Conservation (phyloP, 2,113 vertebrate species). For the Nesogale talazaci region DNA sequence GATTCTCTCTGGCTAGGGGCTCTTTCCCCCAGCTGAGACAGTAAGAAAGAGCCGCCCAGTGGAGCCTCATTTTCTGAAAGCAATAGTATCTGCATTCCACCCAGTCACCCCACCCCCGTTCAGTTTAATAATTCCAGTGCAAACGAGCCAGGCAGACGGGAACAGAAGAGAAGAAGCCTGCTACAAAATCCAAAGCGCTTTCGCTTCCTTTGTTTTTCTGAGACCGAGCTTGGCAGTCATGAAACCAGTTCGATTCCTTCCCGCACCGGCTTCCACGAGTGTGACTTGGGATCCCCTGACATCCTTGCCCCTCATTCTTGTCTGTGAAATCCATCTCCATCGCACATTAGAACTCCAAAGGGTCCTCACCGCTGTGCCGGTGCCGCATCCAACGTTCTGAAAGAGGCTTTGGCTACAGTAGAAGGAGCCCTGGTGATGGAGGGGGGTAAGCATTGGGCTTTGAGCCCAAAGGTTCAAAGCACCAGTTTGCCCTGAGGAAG, state of each 20-base stretch:
- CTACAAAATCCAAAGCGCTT: neutral
- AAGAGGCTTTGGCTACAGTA: neutral
- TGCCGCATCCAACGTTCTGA: neutral
- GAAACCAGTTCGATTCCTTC: slow-evolving; percentile 50
- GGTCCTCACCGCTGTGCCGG: neutral
- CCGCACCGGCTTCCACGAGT: too few relatives aligned
- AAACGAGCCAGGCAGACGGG: slow-evolving; percentile 39
- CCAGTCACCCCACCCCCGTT: slow-evolving; percentile 15
- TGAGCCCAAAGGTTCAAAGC: too few relatives aligned
- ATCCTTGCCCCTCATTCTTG: neutral
- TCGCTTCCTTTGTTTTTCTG: neutral
- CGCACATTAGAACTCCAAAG: accelerated
- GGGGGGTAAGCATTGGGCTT: too few relatives aligned
- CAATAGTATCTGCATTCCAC: slow-evolving; percentile 74
- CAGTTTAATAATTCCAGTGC: slow-evolving; percentile 73
- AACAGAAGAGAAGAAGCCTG: slow-evolving; percentile 35
- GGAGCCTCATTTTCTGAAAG: slow-evolving; percentile 79
- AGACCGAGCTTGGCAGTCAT: neutral
- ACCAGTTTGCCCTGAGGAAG: too few relatives aligned
- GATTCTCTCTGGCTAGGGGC: slow-evolving; percentile 78
- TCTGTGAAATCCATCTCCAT: neutral
- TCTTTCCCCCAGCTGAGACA: slow-evolving; percentile 74
- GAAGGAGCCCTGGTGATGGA: neutral
- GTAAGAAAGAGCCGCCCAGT: slow-evolving; percentile 73
- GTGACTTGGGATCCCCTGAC: neutral